Evolutionary conservation across 1,140 invertebrate species (phyloP).

Genomic region (Teleopsis dalmanni): DNA sequence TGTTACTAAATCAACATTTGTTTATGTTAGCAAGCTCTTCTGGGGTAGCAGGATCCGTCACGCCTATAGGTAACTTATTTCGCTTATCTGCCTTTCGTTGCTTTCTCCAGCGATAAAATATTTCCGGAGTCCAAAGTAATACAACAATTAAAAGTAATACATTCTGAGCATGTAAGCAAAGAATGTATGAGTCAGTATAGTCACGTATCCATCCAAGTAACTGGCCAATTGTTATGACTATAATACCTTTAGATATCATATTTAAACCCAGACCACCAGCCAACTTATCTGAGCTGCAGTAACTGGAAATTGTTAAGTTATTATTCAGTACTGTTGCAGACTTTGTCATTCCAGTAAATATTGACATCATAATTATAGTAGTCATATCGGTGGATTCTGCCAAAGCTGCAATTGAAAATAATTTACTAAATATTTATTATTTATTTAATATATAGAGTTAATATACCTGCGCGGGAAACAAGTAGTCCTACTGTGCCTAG

Average conservation of each 20-base stretch:
- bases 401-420: constrained; percentile 13
- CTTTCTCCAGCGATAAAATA: constrained; percentile 38
- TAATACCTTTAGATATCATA: constrained; percentile 64
- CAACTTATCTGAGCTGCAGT: constrained; percentile 51
- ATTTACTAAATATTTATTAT: not conserved
- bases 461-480: constrained; percentile 19
- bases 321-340: constrained; percentile 58
- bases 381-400: constrained; percentile 22
- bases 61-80: constrained; percentile 23
- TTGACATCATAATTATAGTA: constrained; percentile 26
- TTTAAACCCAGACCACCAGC: constrained; percentile 62
- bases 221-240: constrained; percentile 58
- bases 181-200: constrained; percentile 52
- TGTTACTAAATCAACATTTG: no score
- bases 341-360: constrained; percentile 35
- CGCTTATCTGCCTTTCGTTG: constrained; percentile 14
- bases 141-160: constrained; percentile 49
- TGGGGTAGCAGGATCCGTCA: constrained; percentile 16
- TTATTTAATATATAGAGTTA: not conserved
- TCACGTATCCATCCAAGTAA: constrained; percentile 61
- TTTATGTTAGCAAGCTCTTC: constrained; percentile 20
- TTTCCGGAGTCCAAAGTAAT: constrained; percentile 52
- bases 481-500: constrained; percentile 43
- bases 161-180: constrained; percentile 57
- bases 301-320: constrained; percentile 61